phyloP scores from a whole-genome alignment of 2,888 invertebrate genomes.

The Cerastoderma edule region DNA sequence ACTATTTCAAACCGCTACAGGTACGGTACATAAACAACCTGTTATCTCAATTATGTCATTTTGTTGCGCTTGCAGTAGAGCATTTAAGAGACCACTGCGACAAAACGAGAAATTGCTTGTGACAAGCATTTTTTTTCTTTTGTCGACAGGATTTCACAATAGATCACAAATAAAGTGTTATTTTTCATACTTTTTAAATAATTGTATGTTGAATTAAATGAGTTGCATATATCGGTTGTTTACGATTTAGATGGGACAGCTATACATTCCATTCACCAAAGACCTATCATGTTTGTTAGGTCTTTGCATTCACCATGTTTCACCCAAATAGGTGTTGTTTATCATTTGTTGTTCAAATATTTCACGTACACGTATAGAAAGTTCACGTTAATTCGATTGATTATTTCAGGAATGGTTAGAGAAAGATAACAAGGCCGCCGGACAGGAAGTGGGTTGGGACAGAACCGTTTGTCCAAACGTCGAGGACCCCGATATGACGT shows the following conservation, averaged over 20 bases:
- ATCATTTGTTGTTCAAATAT: no score
- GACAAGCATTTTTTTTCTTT: no score
- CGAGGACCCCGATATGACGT: not conserved
- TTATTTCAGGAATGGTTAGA: slow-evolving; percentile 31
- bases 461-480: slow-evolving; percentile 26
- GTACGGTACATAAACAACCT: not conserved
- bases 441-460: slow-evolving; percentile 29
- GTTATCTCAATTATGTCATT: not conserved
- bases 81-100: not conserved
- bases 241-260: not conserved
- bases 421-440: slow-evolving; percentile 12
- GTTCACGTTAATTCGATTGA: not conserved
- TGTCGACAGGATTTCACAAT: not conserved
- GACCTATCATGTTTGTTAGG: not conserved
- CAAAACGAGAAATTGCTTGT: not conserved
- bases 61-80: not conserved
- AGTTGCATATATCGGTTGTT: not conserved
- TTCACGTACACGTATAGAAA: no score
- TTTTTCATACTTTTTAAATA: no score
- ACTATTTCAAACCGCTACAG: slow-evolving; percentile 91
- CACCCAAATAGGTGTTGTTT: no score
- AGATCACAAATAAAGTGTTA: not conserved
- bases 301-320: not conserved
- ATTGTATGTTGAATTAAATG: no score
- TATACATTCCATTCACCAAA: not conserved